Base-by-base conservation (phyloP, 2,797 vertebrate genomes). In the Fringilla coelebs region DNA sequence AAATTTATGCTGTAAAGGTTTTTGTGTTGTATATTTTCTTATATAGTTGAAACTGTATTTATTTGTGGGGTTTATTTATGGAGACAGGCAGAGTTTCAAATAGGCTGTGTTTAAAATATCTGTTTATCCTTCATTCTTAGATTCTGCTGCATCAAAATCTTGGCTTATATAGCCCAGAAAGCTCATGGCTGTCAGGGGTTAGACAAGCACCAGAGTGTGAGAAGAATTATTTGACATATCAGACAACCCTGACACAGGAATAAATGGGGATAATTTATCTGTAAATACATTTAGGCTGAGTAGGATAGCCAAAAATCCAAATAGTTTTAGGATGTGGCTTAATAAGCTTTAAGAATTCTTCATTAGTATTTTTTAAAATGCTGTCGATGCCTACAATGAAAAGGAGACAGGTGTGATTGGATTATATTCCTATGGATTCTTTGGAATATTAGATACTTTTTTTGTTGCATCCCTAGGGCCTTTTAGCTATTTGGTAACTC, bases 401-500 rank as follows among this genome's bases (percentile, higher is more conserved):
- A 78, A 91, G 46, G 40, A 72, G 58, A 51, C 43, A 58, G 12
- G 25, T 86, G 46, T 52, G 80, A 60, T 52, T 25, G 29, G 9
- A 8, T 29, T 89, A 28, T 48, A 34, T 74, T 89, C 68, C 41
- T 75, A 13, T 32, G 60, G 54, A 24, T 90, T 78, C 58, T 41
- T 63, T 73, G 85, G 63, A 94, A 82, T 48, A 31, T 84, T 26
- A 9, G 14, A 19, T 66, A 45, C 43, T 70, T 80, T 76, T 93
- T 89, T 88, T 88, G 60, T 61, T 95, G 45, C 55, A 67, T 93
- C 91, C 63, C 85, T 52, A 51, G 80, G 45, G 85, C 38, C 52
- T 92, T 93, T 85, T 28, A 92, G 70, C 70, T 95, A 57, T 94
- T 92, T 84, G 83, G 51, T 92, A 88, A 83, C 89, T 85, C 88